Conservation (phyloP, 2,113 vertebrate genomes). For the Strix uralensis region DNA sequence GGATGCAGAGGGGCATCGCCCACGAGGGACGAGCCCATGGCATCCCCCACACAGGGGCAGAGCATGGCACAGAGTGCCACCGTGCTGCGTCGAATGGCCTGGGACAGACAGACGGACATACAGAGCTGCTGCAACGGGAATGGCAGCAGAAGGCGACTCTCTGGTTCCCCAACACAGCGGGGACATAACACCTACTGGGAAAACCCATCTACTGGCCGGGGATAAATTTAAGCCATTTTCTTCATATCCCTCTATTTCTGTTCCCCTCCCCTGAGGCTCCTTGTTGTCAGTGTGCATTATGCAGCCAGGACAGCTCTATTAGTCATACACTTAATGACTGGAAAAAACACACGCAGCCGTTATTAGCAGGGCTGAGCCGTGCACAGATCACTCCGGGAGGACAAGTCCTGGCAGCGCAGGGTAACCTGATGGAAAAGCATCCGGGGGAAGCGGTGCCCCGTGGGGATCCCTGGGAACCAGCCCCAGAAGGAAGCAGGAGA, state of each 20-base stretch:
- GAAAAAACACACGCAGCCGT: background rate
- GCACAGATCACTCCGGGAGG: rapidly evolving
- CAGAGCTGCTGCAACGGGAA: background rate
- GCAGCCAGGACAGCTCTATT: background rate
- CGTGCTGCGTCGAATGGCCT: rapidly evolving
- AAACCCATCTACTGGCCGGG: background rate
- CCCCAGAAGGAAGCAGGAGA: background rate
- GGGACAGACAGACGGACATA: rapidly evolving
- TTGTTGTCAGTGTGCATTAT: background rate
- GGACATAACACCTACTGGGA: background rate
- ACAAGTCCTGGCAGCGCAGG: background rate
- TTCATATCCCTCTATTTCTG: background rate
- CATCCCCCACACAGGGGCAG: rapidly evolving
- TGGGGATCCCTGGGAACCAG: background rate
- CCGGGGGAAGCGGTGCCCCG: background rate
- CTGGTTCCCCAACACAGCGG: rapidly evolving
- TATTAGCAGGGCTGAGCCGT: background rate
- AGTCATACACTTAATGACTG: background rate
- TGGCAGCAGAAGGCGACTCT: background rate
- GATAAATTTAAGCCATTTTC: background rate
- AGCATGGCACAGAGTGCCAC: background rate
- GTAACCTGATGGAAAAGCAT: background rate
- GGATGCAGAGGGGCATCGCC: background rate
- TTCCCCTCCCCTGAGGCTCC: background rate
- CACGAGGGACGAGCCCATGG: rapidly evolving